These are phyloP conservation scores for Tragelaphus imberbis DNA, from an alignment of 2,113 vertebrate species.

Conservation along the genomic window DNA sequence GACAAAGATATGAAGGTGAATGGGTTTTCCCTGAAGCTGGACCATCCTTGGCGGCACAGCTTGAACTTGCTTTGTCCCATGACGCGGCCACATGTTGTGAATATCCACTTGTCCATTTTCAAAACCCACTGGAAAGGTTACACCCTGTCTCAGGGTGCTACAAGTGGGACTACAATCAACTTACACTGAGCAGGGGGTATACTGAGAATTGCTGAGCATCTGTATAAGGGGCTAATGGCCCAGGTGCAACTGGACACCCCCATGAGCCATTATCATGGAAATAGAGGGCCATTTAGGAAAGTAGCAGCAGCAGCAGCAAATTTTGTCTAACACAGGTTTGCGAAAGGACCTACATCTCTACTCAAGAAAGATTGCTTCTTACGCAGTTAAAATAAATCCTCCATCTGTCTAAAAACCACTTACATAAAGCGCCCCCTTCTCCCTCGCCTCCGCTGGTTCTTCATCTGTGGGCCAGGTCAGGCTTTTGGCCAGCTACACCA, in stretches of 20 bases:
- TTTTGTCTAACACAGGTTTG: constrained; percentile 58
- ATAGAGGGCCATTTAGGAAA: constrained; percentile 53
- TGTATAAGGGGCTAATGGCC: constrained; percentile 48
- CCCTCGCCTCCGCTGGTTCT: neutral
- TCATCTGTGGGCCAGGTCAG: neutral
- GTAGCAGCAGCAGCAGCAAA: constrained; percentile 21
- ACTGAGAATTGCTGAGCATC: constrained; percentile 36
- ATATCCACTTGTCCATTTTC: neutral
- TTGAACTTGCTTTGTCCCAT: neutral
- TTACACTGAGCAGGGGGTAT: neutral
- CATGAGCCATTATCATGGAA: constrained; percentile 54
- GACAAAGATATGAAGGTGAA: neutral
- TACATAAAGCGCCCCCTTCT: constrained; percentile 56
- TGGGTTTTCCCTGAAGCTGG: neutral
- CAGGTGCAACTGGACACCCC: neutral
- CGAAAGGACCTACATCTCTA: constrained; percentile 49
- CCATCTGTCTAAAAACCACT: constrained; percentile 75
- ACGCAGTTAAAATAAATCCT: constrained; percentile 69
- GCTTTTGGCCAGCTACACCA: neutral
- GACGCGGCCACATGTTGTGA: neutral
- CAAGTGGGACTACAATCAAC: constrained; percentile 27
- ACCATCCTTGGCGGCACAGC: neutral
- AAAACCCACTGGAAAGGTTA: constrained; percentile 44
- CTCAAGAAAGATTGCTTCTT: constrained; percentile 61
- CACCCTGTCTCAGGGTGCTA: constrained; percentile 42